Percentiles rank a stretch among this genome's conserved stretches.
Conservation (phyloP, 2,797 vertebrate species). For the Aplochiton taeniatus region DNA sequence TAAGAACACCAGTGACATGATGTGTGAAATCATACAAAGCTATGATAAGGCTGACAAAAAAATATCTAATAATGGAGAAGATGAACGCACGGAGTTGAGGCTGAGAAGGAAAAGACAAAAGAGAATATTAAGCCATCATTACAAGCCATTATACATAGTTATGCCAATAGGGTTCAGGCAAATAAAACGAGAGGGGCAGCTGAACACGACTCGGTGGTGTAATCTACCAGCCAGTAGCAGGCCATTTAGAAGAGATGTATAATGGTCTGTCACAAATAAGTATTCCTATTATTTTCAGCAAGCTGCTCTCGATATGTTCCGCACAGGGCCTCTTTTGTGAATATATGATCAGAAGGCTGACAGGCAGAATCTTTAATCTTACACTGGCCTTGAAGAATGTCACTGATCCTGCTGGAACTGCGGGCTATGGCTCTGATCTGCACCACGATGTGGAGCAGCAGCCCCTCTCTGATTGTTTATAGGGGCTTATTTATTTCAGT, state of each 20-base stretch:
- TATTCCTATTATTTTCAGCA: constrained; percentile 60
- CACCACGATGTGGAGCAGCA: constrained; percentile 39
- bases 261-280: constrained; percentile 67
- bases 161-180: constrained; percentile 9
- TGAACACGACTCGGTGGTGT: constrained; percentile 51
- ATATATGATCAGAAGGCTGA: constrained; percentile 72
- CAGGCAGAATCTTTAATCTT: constrained; percentile 71
- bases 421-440: constrained; percentile 51
- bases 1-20: constrained; percentile 48
- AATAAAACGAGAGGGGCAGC: constrained; percentile 55
- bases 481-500: constrained; percentile 32
- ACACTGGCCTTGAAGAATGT: constrained; percentile 74
- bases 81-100: too few relatives aligned
- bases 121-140: neutral
- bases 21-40: constrained; percentile 62
- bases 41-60: neutral
- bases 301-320: constrained; percentile 64
- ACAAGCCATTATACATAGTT: constrained; percentile 29
- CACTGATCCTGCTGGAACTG: constrained; percentile 61
- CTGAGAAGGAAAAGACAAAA: too few relatives aligned
- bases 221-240: constrained; percentile 61
- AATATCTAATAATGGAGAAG: too few relatives aligned
- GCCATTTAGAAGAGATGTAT: constrained; percentile 65
- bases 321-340: constrained; percentile 72
- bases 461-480: constrained; percentile 41